Evolutionary conservation across 2,888 invertebrate genomes (phyloP).

Genomic region (Clepsis dumicolana): DNA sequence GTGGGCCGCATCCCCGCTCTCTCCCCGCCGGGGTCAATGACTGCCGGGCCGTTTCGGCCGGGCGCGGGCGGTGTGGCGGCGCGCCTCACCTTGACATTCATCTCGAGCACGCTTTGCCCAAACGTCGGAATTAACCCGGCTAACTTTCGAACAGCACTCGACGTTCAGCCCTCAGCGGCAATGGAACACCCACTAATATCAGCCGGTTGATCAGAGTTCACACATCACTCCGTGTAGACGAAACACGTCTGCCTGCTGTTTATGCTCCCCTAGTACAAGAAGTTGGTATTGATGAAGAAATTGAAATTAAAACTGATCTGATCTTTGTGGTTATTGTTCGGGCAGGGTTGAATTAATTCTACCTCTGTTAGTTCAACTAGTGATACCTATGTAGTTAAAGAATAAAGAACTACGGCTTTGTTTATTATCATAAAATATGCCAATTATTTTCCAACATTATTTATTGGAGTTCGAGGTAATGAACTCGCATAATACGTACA

Average conservation of each 20-base stretch:
- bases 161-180: slow-evolving; percentile 53
- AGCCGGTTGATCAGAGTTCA: slow-evolving; percentile 52
- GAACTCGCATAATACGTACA: background rate
- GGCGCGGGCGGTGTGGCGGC: slow-evolving; percentile 65
- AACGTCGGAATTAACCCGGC: slow-evolving; percentile 78
- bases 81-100: slow-evolving; percentile 86
- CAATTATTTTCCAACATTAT: background rate
- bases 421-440: background rate
- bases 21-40: slow-evolving; percentile 75
- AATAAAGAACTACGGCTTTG: background rate
- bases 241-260: slow-evolving; percentile 48
- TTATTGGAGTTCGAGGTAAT: background rate
- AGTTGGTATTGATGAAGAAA: slow-evolving; percentile 45
- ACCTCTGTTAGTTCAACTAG: slow-evolving; percentile 8
- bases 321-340: slow-evolving; percentile 32
- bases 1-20: slow-evolving; percentile 75
- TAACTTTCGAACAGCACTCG: slow-evolving; percentile 62
- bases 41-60: slow-evolving; percentile 82
- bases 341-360: slow-evolving; percentile 28
- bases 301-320: slow-evolving; percentile 38
- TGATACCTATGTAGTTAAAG: slow-evolving; percentile 1
- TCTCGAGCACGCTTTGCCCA: slow-evolving; percentile 81
- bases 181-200: slow-evolving; percentile 54
- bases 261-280: slow-evolving; percentile 59
- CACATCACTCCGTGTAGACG: slow-evolving; percentile 49